Percentiles rank a stretch among this genome's conserved stretches.
Conservation (phyloP, 2,797 vertebrate species). For the Astyanax mexicanus region DNA sequence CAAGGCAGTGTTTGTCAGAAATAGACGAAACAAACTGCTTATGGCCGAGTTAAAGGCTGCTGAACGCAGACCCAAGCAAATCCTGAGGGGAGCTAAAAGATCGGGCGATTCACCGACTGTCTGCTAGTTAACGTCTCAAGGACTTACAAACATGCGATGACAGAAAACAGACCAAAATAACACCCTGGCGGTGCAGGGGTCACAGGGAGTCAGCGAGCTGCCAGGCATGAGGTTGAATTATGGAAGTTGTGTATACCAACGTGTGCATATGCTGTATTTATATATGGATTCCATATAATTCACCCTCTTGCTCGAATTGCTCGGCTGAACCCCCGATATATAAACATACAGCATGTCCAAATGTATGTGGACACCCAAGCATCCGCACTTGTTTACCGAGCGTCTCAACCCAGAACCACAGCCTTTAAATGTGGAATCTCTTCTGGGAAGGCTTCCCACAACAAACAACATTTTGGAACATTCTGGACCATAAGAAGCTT, state of each 20-base stretch:
- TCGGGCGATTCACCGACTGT: constrained; percentile 10
- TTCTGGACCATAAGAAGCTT: no score
- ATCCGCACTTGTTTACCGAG: no score
- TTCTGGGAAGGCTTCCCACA: no score
- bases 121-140: constrained; percentile 23
- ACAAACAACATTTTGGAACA: no score
- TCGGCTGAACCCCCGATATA: no score
- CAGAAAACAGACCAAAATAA: constrained; percentile 45
- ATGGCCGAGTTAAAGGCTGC: background rate
- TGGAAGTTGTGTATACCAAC: no score
- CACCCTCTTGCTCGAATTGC: no score
- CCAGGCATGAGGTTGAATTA: background rate
- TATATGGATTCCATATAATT: background rate
- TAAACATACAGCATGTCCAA: background rate
- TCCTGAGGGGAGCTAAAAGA: background rate
- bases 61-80: constrained; percentile 1
- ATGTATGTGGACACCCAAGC: background rate
- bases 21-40: constrained; percentile 8
- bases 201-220: background rate
- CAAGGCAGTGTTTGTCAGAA: constrained; percentile 18
- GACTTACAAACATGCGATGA: constrained; percentile 27
- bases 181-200: background rate
- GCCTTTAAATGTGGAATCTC: no score
- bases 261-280: background rate
- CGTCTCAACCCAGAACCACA: no score